phyloP scores from a whole-genome alignment of 2,888 invertebrate species.

The Plutella xylostella region DNA sequence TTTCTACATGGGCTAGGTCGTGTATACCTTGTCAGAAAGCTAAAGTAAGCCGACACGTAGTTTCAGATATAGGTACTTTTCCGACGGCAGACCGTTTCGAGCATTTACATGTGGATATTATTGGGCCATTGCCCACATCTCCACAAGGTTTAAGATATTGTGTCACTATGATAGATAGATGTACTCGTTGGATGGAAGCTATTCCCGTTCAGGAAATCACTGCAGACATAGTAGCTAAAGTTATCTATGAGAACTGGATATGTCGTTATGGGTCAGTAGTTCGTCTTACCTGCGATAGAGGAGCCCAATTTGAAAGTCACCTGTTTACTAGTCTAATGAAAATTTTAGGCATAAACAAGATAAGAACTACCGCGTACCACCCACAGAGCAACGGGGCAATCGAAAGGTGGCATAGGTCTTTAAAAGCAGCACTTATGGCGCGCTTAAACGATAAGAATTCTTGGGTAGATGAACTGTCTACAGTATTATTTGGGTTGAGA shows the following conservation, averaged over 20 bases:
- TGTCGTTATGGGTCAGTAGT: conserved; percentile 12
- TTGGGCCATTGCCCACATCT: conserved; percentile 9
- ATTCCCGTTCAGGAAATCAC: conserved; percentile 18
- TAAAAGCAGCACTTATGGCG: background rate
- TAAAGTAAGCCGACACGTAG: conserved; percentile 8
- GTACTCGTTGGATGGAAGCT: conserved; percentile 20
- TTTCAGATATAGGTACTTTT: background rate
- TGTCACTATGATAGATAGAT: conserved; percentile 20
- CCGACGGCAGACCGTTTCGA: conserved; percentile 1
- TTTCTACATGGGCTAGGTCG: background rate
- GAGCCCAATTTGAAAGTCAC: conserved; percentile 30
- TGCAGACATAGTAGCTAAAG: conserved; percentile 19
- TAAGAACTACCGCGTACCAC: conserved; percentile 17
- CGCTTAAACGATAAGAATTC: background rate
- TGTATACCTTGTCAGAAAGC: conserved; percentile 5
- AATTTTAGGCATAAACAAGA: conserved; percentile 9
- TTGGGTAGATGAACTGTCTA: background rate
- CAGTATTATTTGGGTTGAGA: background rate
- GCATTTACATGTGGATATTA: conserved; percentile 7
- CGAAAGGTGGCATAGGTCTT: background rate
- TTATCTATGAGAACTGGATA: conserved; percentile 9
- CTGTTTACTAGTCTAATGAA: conserved; percentile 24
- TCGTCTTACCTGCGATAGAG: conserved; percentile 32
- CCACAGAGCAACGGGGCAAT: conserved; percentile 18
- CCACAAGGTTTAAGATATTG: conserved; percentile 18